Evolutionary conservation across 2,797 vertebrate species (phyloP).

Genomic region (Neolamprologus multifasciatus): DNA sequence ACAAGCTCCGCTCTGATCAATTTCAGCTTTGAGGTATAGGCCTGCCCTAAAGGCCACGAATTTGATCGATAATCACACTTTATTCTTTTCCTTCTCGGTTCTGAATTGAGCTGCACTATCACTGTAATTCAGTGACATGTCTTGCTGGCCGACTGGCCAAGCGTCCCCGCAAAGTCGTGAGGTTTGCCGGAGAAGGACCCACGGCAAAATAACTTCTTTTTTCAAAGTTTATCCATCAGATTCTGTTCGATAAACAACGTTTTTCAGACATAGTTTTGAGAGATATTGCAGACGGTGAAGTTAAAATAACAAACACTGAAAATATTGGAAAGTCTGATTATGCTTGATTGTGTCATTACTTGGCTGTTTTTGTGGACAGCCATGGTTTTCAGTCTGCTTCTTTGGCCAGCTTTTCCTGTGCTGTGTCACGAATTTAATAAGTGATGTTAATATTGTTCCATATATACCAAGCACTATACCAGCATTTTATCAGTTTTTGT

Average conservation of each 20-base stretch:
- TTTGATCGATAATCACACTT: slow-evolving; percentile 2
- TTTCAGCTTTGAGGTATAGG: not conserved
- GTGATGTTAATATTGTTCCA: not conserved
- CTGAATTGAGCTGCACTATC: not conserved
- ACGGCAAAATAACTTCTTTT: not conserved
- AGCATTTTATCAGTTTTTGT: not conserved
- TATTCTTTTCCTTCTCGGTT: not conserved
- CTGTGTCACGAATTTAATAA: not conserved
- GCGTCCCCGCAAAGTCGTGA: not conserved
- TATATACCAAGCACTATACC: not conserved
- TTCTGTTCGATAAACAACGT: not conserved
- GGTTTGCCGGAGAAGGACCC: not conserved
- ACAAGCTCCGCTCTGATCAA: not conserved
- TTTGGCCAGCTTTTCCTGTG: not conserved
- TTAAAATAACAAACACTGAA: not conserved
- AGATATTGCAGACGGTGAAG: not conserved
- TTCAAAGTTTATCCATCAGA: not conserved
- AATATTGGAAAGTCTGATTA: not conserved
- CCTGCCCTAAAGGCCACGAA: not conserved
- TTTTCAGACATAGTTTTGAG: not conserved
- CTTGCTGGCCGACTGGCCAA: not conserved
- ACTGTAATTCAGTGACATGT: not conserved
- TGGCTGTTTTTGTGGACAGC: not conserved
- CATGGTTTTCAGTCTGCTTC: not conserved
- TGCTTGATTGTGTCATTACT: not conserved